Base-by-base conservation (phyloP, 2,888 invertebrate species). In the Hypomecis punctinalis region DNA sequence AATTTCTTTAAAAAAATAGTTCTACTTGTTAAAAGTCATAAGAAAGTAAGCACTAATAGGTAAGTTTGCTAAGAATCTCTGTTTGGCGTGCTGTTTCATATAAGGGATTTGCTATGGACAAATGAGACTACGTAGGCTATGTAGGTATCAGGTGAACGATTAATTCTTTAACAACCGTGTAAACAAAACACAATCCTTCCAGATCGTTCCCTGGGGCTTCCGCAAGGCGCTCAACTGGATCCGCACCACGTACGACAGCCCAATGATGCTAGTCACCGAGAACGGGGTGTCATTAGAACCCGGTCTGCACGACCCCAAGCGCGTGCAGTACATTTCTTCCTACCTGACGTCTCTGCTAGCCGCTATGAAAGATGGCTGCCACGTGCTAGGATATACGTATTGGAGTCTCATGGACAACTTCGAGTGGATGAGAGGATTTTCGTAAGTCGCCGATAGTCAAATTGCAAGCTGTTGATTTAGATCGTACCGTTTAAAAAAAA, bases 361-460 rank as follows among this genome's bases (percentile, higher is more conserved):
- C 2, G 94, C 94, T 0, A 76, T 95, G 0, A 87, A 93, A 43
- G 95, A 95, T 78, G 93, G 93, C 0, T 95, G 94, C 68, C 89
- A 90, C 55, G 93, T 96, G 0, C 80, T 89, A 7, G 96, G 95
- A 0, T 97, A 97, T 78, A 94, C 96, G 0, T 94, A 95, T 60
- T 97, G 97, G 97, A 96, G 96, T 69, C 85, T 97, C 11, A 93
- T 97, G 85, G 97, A 98, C 77, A 96, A 96, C 79, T 96, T 96
- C 83, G 97, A 97, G 82, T 97, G 97, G 97, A 91, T 93, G 64
- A 91, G 94, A 48, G 97, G 97, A 36, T 97, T 94, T 79, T 94
- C 94, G 94, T 96, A 68, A 90, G 91, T n/a, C n/a, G n/a, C n/a
- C n/a, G n/a, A n/a, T n/a, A n/a, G n/a, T n/a, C n/a, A n/a, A n/a